phyloP scores from a whole-genome alignment of 1,140 invertebrate genomes.

The Trichoplusia ni region DNA sequence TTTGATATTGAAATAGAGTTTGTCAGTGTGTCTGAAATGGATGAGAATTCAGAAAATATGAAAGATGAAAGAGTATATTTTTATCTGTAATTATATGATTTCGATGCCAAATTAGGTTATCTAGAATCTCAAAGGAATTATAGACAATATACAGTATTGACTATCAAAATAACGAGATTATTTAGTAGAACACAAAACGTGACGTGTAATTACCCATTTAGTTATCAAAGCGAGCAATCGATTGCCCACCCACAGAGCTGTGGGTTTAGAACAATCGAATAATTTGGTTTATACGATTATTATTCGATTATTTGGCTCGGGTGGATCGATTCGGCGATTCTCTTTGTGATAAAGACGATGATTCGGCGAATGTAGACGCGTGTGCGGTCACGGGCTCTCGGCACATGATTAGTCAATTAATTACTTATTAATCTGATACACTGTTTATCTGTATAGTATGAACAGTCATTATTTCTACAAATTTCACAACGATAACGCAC shows the following conservation, averaged over 20 bases:
- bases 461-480: no score
- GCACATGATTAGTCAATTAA: slow-evolving; percentile 65
- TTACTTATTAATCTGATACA: slow-evolving; percentile 46
- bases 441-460: slow-evolving; percentile 37
- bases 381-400: slow-evolving; percentile 47
- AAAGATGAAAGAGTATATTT: no score
- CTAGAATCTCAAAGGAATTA: not conserved
- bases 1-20: no score
- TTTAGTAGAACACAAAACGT: slow-evolving; percentile 43
- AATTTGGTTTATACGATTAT: slow-evolving; percentile 49
- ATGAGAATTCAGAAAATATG: no score
- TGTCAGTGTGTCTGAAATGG: no score
- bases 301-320: slow-evolving; percentile 60
- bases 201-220: slow-evolving; percentile 58
- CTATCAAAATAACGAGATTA: slow-evolving; percentile 21
- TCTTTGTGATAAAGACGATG: slow-evolving; percentile 66
- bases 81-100: no score
- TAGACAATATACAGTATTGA: not conserved
- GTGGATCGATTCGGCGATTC: slow-evolving; percentile 65
- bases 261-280: slow-evolving; percentile 65
- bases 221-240: slow-evolving; percentile 47
- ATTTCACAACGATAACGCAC: no score
- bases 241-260: slow-evolving; percentile 62
- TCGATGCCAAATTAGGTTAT: no score
- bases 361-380: slow-evolving; percentile 50